Evolutionary conservation across 2,888 invertebrate species (phyloP).

Genomic region (Eupithecia pulchellata): DNA sequence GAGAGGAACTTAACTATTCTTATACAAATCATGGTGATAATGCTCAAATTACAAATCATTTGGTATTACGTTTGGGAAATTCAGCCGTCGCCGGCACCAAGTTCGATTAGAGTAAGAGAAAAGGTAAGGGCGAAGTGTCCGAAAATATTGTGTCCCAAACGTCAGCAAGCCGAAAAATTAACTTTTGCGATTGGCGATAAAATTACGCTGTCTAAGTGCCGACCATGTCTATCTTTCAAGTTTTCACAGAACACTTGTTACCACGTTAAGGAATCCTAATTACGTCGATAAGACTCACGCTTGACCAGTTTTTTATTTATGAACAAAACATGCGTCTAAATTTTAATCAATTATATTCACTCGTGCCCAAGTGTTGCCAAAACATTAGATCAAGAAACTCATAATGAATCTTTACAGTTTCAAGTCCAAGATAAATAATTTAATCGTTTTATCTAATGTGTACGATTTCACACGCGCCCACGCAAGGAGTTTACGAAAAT

Average conservation of each 20-base stretch:
- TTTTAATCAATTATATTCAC: background rate
- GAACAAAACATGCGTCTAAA: background rate
- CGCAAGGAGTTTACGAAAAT: conserved; percentile 30
- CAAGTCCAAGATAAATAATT: conserved; percentile 14
- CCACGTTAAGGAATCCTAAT: background rate
- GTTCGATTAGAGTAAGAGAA: no score
- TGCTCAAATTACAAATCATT: no score
- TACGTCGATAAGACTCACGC: background rate
- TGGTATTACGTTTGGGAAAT: no score
- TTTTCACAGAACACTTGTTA: background rate
- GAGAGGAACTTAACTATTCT: no score
- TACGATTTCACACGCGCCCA: conserved; percentile 34
- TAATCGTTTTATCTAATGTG: conserved; percentile 18
- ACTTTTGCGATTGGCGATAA: no score
- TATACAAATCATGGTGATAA: no score
- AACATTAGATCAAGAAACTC: conserved; percentile 23
- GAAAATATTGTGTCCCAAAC: no score
- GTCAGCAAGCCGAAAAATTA: no score
- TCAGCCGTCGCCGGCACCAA: no score
- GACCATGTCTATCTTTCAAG: no score
- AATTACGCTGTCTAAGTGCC: no score
- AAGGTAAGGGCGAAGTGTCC: no score
- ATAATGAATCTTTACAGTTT: conserved; percentile 6
- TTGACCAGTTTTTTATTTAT: conserved; percentile 1
- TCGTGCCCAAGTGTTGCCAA: conserved; percentile 5